Evolutionary conservation across 53 echinoderm and acorn worm genomes (phyloP).

Genomic region (Holothuria leucospilota): DNA sequence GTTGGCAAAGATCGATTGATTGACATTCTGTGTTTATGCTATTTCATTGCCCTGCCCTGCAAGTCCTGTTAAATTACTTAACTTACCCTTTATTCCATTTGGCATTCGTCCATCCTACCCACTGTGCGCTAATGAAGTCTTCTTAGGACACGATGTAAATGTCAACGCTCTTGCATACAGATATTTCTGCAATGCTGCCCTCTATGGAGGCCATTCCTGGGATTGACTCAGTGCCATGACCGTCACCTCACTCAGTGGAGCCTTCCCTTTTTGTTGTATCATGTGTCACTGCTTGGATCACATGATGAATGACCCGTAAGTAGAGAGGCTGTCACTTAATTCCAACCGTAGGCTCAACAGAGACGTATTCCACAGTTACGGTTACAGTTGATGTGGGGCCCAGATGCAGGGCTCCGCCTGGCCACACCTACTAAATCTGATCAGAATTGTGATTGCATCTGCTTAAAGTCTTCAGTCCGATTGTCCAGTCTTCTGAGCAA

Average conservation of each 20-base stretch:
- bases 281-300: conserved; percentile 12
- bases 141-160: neutral
- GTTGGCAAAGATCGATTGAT: conserved; percentile 24
- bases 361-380: conserved; percentile 23
- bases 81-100: conserved; percentile 16
- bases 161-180: neutral
- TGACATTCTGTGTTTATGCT: conserved; percentile 23
- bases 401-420: conserved; percentile 6
- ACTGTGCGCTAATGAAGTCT: neutral
- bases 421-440: conserved; percentile 38
- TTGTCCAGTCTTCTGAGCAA: conserved; percentile 25
- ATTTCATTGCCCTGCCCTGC: conserved; percentile 3
- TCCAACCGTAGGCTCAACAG: conserved; percentile 38
- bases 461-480: neutral
- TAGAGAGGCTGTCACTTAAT: conserved; percentile 39
- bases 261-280: conserved; percentile 19
- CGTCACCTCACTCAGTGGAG: conserved; percentile 12
- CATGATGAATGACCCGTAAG: conserved; percentile 45
- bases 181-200: conserved; percentile 7
- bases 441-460: conserved; percentile 18
- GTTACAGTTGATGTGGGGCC: conserved; percentile 43
- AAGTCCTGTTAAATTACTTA: conserved; percentile 22
- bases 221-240: conserved; percentile 8
- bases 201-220: conserved; percentile 34
- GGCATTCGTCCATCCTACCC: neutral